Evolutionary conservation across 2,888 invertebrate species (phyloP).

Genomic region (Diloba caeruleocephala): DNA sequence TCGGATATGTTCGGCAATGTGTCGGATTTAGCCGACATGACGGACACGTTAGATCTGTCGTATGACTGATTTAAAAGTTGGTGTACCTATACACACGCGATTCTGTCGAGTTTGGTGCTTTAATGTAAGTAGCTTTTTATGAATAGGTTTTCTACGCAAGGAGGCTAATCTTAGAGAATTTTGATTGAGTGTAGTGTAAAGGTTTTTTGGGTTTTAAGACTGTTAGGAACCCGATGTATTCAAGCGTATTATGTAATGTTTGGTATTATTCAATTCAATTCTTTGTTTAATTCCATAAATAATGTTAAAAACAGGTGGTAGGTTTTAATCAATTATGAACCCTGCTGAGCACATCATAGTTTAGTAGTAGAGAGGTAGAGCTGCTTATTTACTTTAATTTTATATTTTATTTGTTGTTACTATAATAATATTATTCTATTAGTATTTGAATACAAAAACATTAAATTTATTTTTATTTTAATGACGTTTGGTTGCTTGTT

Average conservation of each 20-base stretch:
- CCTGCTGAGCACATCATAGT: too few species aligned
- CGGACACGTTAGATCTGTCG: not conserved
- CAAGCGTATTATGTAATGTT: not conserved
- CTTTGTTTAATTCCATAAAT: too few species aligned
- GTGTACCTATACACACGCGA: conserved; percentile 22
- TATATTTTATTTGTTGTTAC: too few species aligned
- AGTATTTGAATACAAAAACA: too few species aligned
- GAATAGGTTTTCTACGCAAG: conserved; percentile 20
- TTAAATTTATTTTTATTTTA: too few species aligned
- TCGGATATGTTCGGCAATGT: conserved; percentile 24
- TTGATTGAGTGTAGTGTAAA: conserved; percentile 20
- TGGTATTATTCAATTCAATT: too few species aligned
- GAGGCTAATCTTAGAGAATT: conserved; percentile 18
- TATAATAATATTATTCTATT: too few species aligned
- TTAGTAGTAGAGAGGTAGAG: too few species aligned
- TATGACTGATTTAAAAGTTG: conserved; percentile 30
- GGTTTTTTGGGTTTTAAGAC: conserved; percentile 3
- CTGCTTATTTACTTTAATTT: too few species aligned
- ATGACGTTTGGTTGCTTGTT: too few species aligned
- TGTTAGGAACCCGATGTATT: not conserved
- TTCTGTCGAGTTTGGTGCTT: conserved; percentile 1
- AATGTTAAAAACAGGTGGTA: too few species aligned
- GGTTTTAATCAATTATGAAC: too few species aligned
- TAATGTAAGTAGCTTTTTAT: not conserved
- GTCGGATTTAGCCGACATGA: conserved; percentile 18